These are phyloP conservation scores for rat (Rattus norvegicus) DNA, from an alignment of 2,113 vertebrate species.

Conservation along the genomic window GRCr8 NC_086022.1:13776001-13776500, in stretches of 20 bases:
- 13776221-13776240: neutral
- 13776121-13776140: too few relatives aligned
- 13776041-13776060: neutral
- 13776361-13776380: neutral
- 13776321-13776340: neutral
- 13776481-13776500: neutral
- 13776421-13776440: neutral
- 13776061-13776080: neutral
- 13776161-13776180: neutral
- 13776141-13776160: rapidly evolving
- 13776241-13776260: neutral
- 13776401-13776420: neutral
- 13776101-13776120: neutral
- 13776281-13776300: neutral
- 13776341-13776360: neutral
- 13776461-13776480: neutral
- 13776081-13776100: neutral
- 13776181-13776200: neutral
- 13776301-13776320: neutral
- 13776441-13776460: neutral
- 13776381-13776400: neutral
- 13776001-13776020: neutral
- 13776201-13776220: neutral
- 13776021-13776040: neutral
- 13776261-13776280: too few relatives aligned